Conservation (phyloP, 2,113 vertebrate species). For the Scartelaos histophorus region DNA sequence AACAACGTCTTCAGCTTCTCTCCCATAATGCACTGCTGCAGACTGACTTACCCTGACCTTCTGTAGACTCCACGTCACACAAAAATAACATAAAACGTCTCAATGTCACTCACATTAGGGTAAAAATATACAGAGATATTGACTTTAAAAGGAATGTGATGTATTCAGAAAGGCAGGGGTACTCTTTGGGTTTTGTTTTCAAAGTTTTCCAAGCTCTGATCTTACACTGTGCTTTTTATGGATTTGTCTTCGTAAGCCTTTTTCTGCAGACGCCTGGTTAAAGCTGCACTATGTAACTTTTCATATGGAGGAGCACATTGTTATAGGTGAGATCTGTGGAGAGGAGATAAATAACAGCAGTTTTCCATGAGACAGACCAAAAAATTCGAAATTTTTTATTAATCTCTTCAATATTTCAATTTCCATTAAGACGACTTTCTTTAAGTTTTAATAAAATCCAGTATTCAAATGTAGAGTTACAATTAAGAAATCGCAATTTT, state of each 20-base stretch:
- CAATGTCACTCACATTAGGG: background rate
- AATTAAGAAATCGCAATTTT: too few relatives aligned
- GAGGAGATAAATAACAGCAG: too few relatives aligned
- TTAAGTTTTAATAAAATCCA: too few relatives aligned
- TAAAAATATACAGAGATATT: background rate
- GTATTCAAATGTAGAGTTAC: too few relatives aligned
- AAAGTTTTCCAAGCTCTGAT: background rate
- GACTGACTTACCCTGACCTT: slow-evolving; percentile 5
- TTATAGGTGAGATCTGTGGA: too few relatives aligned
- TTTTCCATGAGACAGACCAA: too few relatives aligned
- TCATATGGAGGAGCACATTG: too few relatives aligned
- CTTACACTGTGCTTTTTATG: background rate
- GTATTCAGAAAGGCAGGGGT: background rate
- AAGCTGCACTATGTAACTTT: background rate
- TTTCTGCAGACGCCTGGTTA: background rate
- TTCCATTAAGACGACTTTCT: too few relatives aligned
- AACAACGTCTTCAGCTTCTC: background rate
- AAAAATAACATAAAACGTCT: background rate
- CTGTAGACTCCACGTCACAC: background rate
- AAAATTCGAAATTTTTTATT: too few relatives aligned
- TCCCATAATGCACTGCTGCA: slow-evolving; percentile 1
- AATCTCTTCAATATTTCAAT: too few relatives aligned
- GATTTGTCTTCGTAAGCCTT: background rate
- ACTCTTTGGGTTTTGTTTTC: background rate
- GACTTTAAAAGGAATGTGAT: background rate